A percentile compares a stretch with the other conserved stretches of the same genome.
Conservation (phyloP, 2,888 invertebrate species). For the Matsumyia berberina region DNA sequence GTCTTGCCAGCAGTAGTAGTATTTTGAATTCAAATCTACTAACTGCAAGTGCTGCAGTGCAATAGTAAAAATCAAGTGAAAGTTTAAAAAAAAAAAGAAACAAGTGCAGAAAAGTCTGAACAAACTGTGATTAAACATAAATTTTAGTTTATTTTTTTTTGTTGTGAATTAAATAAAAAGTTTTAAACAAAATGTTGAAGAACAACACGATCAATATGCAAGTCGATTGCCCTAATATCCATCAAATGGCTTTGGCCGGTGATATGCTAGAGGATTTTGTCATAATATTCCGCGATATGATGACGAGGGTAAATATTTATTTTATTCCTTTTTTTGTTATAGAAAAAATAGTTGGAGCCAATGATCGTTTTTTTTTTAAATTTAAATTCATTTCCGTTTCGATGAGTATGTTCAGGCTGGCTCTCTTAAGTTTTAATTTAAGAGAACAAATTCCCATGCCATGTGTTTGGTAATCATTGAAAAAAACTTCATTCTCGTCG, state of each 20-base stretch:
- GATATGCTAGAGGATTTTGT: constrained; percentile 91
- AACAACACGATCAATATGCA: constrained; percentile 85
- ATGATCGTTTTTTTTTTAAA: neutral
- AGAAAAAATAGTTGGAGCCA: too few species aligned
- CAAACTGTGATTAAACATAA: constrained; percentile 63
- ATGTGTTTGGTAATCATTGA: constrained; percentile 50
- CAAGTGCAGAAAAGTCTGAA: constrained; percentile 45
- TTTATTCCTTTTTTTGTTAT: constrained; percentile 1
- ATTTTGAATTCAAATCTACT: constrained; percentile 56
- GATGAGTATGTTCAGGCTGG: neutral
- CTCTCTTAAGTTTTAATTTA: constrained; percentile 10
- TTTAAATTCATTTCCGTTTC: constrained; percentile 10
- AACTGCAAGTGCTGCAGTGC: constrained; percentile 49
- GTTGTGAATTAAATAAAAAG: constrained; percentile 46
- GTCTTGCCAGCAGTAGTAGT: constrained; percentile 52
- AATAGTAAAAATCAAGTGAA: constrained; percentile 41
- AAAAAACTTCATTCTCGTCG: constrained; percentile 26
- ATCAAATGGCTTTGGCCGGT: constrained; percentile 87
- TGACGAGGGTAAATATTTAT: constrained; percentile 87
- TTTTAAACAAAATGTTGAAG: constrained; percentile 80
- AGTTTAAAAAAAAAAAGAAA: constrained; percentile 33
- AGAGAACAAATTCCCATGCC: constrained; percentile 11
- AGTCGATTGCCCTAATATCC: constrained; percentile 86
- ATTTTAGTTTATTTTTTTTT: constrained; percentile 37
- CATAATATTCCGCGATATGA: constrained; percentile 88